Percentiles rank a stretch among this genome's conserved stretches.
These are phyloP conservation scores for Hippocampus comes DNA, from an alignment of 2,113 vertebrate species.

Conservation along the genomic window DNA sequence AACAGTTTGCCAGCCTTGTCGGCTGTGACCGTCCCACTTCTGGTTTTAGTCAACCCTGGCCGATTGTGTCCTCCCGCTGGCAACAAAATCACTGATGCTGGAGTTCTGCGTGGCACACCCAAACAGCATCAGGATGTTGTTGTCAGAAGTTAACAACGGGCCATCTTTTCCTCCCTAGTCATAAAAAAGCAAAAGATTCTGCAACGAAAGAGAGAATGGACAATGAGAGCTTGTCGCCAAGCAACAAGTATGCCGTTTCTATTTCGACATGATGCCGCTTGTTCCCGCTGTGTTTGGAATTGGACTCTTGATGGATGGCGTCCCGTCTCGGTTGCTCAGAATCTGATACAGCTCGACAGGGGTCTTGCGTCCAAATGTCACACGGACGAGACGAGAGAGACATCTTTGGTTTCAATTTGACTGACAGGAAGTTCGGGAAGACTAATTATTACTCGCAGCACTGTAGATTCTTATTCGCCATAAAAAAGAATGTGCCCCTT, in stretches of 20 bases:
- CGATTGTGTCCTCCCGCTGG: conserved; percentile 72
- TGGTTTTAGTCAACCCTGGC: conserved; percentile 23
- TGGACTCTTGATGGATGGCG: conserved; percentile 40
- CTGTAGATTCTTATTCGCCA: conserved; percentile 18
- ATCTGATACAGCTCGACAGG: conserved; percentile 46
- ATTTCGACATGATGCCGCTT: conserved; percentile 56
- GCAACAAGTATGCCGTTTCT: conserved; percentile 43
- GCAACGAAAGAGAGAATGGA: background rate
- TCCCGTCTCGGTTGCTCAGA: conserved; percentile 25
- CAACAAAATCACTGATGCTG: conserved; percentile 97
- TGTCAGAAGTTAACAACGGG: conserved; percentile 75
- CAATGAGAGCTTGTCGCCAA: background rate
- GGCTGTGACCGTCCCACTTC: too few relatives aligned
- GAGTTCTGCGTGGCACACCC: conserved; percentile 81
- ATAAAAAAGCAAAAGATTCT: background rate
- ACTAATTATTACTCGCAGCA: conserved; percentile 19
- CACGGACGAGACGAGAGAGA: conserved; percentile 21
- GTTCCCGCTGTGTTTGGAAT: conserved; percentile 28
- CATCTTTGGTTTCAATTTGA: conserved; percentile 33
- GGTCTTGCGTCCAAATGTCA: conserved; percentile 41
- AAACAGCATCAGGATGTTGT: conserved; percentile 88
- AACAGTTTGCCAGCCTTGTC: too few relatives aligned
- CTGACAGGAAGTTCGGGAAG: background rate
- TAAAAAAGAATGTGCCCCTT: background rate
- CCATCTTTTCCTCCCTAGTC: conserved; percentile 35